phyloP scores from a whole-genome alignment of 2,888 invertebrate species.

The Caradrina kadenii region DNA sequence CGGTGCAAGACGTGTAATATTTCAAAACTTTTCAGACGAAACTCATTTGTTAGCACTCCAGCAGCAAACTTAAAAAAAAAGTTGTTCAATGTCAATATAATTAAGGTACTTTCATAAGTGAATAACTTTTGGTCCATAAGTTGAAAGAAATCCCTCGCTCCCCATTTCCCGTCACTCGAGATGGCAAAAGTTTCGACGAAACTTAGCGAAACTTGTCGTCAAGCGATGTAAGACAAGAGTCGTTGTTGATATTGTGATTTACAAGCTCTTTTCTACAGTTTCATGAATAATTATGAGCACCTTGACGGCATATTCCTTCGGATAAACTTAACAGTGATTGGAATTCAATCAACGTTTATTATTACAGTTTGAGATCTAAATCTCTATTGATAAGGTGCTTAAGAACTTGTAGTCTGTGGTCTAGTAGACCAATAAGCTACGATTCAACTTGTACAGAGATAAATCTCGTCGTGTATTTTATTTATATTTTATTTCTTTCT shows the following conservation, averaged over 20 bases:
- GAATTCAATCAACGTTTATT: slow-evolving; percentile 18
- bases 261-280: slow-evolving; percentile 14
- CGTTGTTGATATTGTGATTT: slow-evolving; percentile 38
- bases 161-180: slow-evolving; percentile 1
- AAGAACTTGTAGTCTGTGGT: slow-evolving; percentile 11
- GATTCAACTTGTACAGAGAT: background rate
- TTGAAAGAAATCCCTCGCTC: slow-evolving; percentile 24
- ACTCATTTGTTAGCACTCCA: slow-evolving; percentile 27
- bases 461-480: slow-evolving; percentile 21
- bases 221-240: slow-evolving; percentile 35
- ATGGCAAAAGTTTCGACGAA: slow-evolving; percentile 31
- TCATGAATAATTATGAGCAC: slow-evolving; percentile 13
- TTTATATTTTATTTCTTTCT: too few relatives aligned
- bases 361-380: slow-evolving; percentile 29
- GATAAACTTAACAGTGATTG: slow-evolving; percentile 5
- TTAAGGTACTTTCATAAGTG: slow-evolving; percentile 45
- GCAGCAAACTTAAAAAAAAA: slow-evolving; percentile 18
- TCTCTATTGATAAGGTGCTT: slow-evolving; percentile 24
- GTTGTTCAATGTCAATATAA: slow-evolving; percentile 41
- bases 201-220: slow-evolving; percentile 34
- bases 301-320: background rate
- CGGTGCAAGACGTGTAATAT: slow-evolving; percentile 7
- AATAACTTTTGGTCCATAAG: slow-evolving; percentile 42
- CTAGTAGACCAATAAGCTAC: slow-evolving; percentile 24
- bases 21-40: slow-evolving; percentile 28